Base-by-base conservation (phyloP, 2,888 invertebrate genomes). In the Charanyca ferruginea region DNA sequence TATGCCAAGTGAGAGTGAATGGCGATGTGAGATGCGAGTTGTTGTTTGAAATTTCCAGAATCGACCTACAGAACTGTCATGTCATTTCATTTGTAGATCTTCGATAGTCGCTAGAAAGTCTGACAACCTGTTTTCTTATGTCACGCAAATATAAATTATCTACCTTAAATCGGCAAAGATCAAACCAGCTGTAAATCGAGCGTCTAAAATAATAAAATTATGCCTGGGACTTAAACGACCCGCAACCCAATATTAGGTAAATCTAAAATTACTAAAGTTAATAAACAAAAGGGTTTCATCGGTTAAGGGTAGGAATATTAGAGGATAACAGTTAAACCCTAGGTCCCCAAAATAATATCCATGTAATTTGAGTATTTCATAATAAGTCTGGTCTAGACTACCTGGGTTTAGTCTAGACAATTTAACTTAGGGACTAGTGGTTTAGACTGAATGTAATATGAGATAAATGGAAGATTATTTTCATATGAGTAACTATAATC, bases 401-500 rank as follows among this genome's bases (percentile, higher is more conserved):
- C 49, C 49, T 45, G 22, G n/a, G 62, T 41, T 18, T 67, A 20
- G 28, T 23, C 44, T 71, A 49, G 71, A 42, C 48, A 70, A 57
- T 66, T 57, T 57, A 66, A 41, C 38, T 69, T 41, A 13, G 35
- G 2, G 5, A 5, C 9, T 28, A 28, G 1, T 4, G 28, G 41
- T 3, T 47, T 28, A 38, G 13, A 3, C 5, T 28, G 6, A 18
- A 8, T 23, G 16, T 6, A 9, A 16, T 2, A 8, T 20, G 25
- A 3, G 6, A 9, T 5, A 13, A 23, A 61, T 16, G 13, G 13
- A 60, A 28, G 11, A 42, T 25, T 25, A 41, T 54, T 38, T 38
- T 23, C 16, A 13, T 18, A 13, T 23, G 6, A 4, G 2, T 20
- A 3, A 3, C 7, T 22, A 16, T 20, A 16, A 13, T 28, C 28